Conservation (phyloP, 2,888 invertebrate species). For the Campaea margaritaria region DNA sequence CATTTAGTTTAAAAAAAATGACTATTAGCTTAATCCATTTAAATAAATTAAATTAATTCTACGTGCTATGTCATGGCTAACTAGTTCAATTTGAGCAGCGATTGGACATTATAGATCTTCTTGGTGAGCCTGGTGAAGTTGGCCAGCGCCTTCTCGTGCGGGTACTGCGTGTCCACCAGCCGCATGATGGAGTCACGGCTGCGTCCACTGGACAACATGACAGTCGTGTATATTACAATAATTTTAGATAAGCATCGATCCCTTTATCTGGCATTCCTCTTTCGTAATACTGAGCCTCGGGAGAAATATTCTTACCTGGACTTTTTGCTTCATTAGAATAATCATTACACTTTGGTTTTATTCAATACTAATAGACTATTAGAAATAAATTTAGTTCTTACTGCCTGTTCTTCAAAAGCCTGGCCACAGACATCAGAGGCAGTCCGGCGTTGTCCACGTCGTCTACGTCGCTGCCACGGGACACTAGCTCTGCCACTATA, state of each 20-base stretch:
- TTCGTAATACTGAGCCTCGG: too few relatives aligned
- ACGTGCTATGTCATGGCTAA: too few relatives aligned
- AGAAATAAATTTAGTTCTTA: constrained; percentile 41
- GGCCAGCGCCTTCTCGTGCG: constrained; percentile 71
- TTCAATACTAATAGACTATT: too few relatives aligned
- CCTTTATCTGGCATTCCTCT: too few relatives aligned
- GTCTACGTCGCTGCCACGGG: constrained; percentile 69
- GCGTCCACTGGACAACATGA: constrained; percentile 55
- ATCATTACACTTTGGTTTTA: not conserved
- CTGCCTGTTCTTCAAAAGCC: constrained; percentile 63
- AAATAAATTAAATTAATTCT: too few relatives aligned
- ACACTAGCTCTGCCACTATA: constrained; percentile 71
- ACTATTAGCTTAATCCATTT: too few relatives aligned
- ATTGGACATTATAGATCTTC: constrained; percentile 71
- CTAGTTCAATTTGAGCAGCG: constrained; percentile 54
- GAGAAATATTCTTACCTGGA: too few relatives aligned
- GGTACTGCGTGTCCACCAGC: constrained; percentile 68
- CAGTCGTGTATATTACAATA: not conserved
- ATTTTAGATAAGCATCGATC: too few relatives aligned
- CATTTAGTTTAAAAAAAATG: too few relatives aligned
- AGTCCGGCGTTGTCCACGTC: constrained; percentile 64
- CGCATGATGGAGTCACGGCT: constrained; percentile 68
- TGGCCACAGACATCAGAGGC: constrained; percentile 61
- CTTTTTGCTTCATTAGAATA: too few relatives aligned
- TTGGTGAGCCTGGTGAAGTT: constrained; percentile 75